Conservation (phyloP, 1,140 invertebrate species). For the Propsilocerus akamusi region DNA sequence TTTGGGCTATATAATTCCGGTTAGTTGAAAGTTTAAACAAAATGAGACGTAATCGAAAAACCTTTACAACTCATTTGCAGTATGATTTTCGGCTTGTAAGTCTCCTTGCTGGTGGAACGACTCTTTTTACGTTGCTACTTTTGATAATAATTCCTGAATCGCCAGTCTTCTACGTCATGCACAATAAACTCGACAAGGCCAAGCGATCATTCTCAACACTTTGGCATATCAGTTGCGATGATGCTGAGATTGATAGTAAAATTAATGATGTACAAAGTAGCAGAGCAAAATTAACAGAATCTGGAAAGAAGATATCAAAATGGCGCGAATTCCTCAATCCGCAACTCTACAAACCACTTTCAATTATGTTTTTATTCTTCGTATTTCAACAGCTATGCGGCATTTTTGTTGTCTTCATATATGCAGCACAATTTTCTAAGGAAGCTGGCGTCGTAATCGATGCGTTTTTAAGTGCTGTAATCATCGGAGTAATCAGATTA, state of each 20-base stretch:
- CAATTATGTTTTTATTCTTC: conserved; percentile 44
- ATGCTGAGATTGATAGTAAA: background rate
- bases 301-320: too few relatives aligned
- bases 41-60: background rate
- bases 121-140: conserved; percentile 30
- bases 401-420: conserved; percentile 55
- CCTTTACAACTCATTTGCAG: conserved; percentile 18
- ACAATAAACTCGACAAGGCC: conserved; percentile 32
- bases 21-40: conserved; percentile 13
- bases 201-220: conserved; percentile 24
- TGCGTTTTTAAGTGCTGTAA: conserved; percentile 32
- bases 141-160: conserved; percentile 44
- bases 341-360: conserved; percentile 38
- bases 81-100: conserved; percentile 39
- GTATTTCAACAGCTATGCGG: conserved; percentile 63
- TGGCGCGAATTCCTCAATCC: conserved; percentile 23
- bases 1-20: conserved; percentile 34
- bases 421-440: conserved; percentile 41
- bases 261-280: too few relatives aligned
- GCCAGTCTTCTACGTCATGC: conserved; percentile 43
- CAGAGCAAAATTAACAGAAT: too few relatives aligned
- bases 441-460: conserved; percentile 36
- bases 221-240: background rate
- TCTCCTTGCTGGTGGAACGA: conserved; percentile 33
- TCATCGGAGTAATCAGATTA: conserved; percentile 32